Conservation (phyloP, 2,888 invertebrate genomes). For the Cylindroiulus punctatus region DNA sequence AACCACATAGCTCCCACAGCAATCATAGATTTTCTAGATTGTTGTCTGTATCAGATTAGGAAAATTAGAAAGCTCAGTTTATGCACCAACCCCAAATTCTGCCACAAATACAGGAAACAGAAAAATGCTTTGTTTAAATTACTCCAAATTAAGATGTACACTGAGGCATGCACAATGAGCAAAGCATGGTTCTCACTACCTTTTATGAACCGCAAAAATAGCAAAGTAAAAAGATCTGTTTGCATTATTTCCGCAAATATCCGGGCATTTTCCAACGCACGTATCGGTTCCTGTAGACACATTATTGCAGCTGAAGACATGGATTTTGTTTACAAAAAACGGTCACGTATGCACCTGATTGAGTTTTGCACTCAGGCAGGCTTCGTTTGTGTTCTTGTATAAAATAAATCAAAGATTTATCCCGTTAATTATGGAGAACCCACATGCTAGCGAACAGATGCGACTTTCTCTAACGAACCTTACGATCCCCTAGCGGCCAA, state of each 20-base stretch:
- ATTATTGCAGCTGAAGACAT: not conserved
- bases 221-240: not conserved
- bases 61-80: not conserved
- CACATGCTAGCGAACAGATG: conserved; percentile 8
- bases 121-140: no score
- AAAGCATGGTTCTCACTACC: not conserved
- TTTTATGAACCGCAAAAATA: not conserved
- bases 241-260: not conserved
- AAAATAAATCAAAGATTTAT: conserved; percentile 46
- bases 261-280: not conserved
- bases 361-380: conserved; percentile 16
- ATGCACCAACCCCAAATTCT: no score
- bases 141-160: no score
- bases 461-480: conserved; percentile 17
- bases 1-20: no score
- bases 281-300: not conserved
- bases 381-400: conserved; percentile 40
- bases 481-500: conserved; percentile 4
- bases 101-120: no score
- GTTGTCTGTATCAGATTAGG: no score
- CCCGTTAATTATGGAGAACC: conserved; percentile 29
- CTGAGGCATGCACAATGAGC: not conserved
- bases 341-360: not conserved
- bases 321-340: conserved; percentile 21
- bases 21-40: no score